Evolutionary conservation across 2,888 invertebrate genomes (phyloP).

Genomic region (Acanthococcus lagerstroemiae): DNA sequence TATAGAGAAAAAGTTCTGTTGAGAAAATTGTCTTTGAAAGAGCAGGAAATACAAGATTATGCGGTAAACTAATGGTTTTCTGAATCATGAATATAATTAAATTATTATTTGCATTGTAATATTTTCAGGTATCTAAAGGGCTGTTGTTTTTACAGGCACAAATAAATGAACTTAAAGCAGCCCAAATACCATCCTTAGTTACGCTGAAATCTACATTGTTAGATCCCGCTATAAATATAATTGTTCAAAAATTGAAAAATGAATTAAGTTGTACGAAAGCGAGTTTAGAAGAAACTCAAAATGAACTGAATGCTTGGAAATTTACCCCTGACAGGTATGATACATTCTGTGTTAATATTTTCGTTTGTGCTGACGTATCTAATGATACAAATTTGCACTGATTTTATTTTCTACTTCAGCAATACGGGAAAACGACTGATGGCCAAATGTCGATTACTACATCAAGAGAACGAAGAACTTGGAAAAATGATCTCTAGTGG

Average conservation of each 20-base stretch:
- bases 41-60: constrained; percentile 93
- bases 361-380: background rate
- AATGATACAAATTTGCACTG: too few relatives aligned
- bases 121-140: background rate
- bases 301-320: constrained; percentile 96
- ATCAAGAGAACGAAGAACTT: constrained; percentile 95
- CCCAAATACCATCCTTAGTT: constrained; percentile 66
- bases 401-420: constrained; percentile 45
- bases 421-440: constrained; percentile 95
- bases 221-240: constrained; percentile 91
- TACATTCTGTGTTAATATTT: background rate
- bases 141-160: constrained; percentile 60
- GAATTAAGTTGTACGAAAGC: constrained; percentile 82
- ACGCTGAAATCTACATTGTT: constrained; percentile 72
- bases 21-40: constrained; percentile 84
- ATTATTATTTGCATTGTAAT: too few relatives aligned
- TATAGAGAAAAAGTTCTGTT: constrained; percentile 84
- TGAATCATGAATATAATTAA: background rate
- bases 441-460: constrained; percentile 89
- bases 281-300: constrained; percentile 90
- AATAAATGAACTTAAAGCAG: constrained; percentile 83
- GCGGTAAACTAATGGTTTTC: constrained; percentile 52
- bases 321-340: constrained; percentile 88
- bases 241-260: constrained; percentile 80
- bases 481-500: constrained; percentile 93